A percentile compares a stretch with the other conserved stretches of the same genome.
Evolutionary conservation across 37 sponge, comb jelly and placozoan genomes (phyloP).

Genomic region (Ianthella basta): DNA sequence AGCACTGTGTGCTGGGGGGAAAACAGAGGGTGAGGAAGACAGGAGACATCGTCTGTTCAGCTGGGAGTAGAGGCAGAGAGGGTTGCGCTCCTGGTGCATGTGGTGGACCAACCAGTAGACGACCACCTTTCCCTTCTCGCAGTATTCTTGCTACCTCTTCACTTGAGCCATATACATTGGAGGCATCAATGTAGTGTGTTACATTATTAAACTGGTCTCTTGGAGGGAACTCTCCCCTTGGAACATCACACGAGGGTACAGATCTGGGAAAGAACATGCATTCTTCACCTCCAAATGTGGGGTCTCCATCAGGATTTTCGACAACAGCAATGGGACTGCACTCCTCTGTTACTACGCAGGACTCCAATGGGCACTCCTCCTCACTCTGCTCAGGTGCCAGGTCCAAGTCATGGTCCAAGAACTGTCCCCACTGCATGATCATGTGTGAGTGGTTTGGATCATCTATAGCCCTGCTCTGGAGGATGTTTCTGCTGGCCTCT

Average conservation of each 20-base stretch:
- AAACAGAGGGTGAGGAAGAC: background rate
- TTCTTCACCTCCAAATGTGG: constrained; percentile 6
- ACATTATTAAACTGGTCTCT: constrained; percentile 75
- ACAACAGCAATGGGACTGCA: constrained; percentile 54
- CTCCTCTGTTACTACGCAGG: constrained; percentile 34
- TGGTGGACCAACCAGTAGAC: constrained; percentile 36
- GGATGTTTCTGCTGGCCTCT: constrained; percentile 49
- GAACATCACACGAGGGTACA: background rate
- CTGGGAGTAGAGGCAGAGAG: background rate
- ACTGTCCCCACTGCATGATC: constrained; percentile 97
- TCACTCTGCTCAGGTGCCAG: constrained; percentile 37
- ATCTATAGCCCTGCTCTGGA: constrained; percentile 18
- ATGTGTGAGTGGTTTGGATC: constrained; percentile 67
- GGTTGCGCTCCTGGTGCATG: background rate
- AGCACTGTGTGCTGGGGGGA: background rate
- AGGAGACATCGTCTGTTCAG: background rate
- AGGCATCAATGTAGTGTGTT: constrained; percentile 69
- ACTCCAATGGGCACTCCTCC: background rate
- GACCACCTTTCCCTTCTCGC: constrained; percentile 43
- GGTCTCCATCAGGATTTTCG: background rate
- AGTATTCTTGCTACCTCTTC: constrained; percentile 1
- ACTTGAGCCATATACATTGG: constrained; percentile 74
- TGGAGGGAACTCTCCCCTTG: background rate
- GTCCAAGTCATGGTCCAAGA: constrained; percentile 87
- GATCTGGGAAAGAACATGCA: background rate